Conservation (phyloP, 1,140 invertebrate species). For the Bathynomus jamesi region DNA sequence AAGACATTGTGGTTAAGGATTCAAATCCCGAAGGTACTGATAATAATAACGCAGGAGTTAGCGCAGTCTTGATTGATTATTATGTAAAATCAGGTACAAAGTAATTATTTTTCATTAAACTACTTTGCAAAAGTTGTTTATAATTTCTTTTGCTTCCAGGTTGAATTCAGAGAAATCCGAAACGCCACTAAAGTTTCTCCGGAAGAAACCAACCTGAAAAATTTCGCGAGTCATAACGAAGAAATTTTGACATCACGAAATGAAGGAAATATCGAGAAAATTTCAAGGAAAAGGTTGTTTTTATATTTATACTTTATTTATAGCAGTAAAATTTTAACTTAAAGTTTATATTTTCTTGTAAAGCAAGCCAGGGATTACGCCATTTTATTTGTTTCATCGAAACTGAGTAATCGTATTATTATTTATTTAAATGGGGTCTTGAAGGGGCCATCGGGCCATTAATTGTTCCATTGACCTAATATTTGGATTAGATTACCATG, state of each 20-base stretch:
- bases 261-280: neutral
- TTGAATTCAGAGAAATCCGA: neutral
- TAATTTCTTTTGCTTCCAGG: neutral
- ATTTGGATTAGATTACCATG: too few relatives aligned
- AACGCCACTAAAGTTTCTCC: neutral
- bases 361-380: too few relatives aligned
- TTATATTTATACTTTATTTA: neutral
- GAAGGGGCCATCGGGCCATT: too few relatives aligned
- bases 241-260: neutral
- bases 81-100: neutral
- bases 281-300: neutral
- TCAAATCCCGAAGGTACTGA: too few relatives aligned
- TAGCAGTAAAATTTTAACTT: too few relatives aligned
- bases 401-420: too few relatives aligned
- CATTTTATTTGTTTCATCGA: too few relatives aligned
- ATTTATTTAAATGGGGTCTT: too few relatives aligned
- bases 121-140: neutral
- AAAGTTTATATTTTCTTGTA: too few relatives aligned
- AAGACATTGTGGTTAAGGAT: too few relatives aligned
- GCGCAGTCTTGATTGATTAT: neutral
- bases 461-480: too few relatives aligned
- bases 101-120: neutral
- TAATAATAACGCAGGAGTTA: too few relatives aligned
- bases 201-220: neutral
- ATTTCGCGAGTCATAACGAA: neutral